A percentile compares a stretch with the other conserved stretches of the same genome.
These are phyloP conservation scores for Scaptodrosophila lebanonensis DNA, from an alignment of 1,140 invertebrate genomes.

Conservation along the genomic window DNA sequence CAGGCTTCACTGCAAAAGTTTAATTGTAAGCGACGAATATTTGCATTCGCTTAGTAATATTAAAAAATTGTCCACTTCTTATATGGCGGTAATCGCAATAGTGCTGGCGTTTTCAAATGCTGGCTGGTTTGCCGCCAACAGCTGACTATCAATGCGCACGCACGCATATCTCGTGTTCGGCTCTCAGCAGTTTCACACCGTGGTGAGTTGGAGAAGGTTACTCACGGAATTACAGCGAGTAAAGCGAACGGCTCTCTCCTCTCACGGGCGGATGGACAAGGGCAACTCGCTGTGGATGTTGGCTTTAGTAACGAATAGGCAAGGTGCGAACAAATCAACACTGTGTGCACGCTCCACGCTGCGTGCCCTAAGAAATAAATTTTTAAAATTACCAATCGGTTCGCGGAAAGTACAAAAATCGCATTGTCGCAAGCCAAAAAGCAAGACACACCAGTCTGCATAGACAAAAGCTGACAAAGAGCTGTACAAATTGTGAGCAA, in stretches of 20 bases:
- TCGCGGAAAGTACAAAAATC: constrained; percentile 23
- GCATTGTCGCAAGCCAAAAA: neutral
- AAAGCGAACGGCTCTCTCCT: too few relatives aligned
- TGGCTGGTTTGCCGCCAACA: constrained; percentile 31
- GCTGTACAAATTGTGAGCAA: constrained; percentile 5
- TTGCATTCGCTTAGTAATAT: too few relatives aligned
- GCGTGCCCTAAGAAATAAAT: constrained; percentile 63
- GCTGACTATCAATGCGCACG: constrained; percentile 38
- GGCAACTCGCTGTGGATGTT: constrained; percentile 47
- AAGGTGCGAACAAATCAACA: constrained; percentile 74
- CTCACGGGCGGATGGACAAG: constrained; percentile 13
- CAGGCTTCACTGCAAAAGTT: too few relatives aligned
- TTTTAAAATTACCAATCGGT: constrained; percentile 51
- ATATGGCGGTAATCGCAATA: too few relatives aligned
- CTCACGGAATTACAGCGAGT: too few relatives aligned
- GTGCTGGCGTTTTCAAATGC: constrained; percentile 19
- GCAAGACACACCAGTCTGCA: neutral
- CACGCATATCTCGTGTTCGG: constrained; percentile 29
- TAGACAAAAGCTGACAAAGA: neutral
- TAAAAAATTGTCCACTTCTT: too few relatives aligned
- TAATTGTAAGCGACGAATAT: too few relatives aligned
- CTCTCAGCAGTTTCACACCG: constrained; percentile 43
- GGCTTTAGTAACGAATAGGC: constrained; percentile 66
- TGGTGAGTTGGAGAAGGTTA: constrained; percentile 14
- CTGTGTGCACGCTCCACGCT: constrained; percentile 66